Evolutionary conservation across 2,888 invertebrate genomes (phyloP).

Genomic region (Drosophila merina): DNA sequence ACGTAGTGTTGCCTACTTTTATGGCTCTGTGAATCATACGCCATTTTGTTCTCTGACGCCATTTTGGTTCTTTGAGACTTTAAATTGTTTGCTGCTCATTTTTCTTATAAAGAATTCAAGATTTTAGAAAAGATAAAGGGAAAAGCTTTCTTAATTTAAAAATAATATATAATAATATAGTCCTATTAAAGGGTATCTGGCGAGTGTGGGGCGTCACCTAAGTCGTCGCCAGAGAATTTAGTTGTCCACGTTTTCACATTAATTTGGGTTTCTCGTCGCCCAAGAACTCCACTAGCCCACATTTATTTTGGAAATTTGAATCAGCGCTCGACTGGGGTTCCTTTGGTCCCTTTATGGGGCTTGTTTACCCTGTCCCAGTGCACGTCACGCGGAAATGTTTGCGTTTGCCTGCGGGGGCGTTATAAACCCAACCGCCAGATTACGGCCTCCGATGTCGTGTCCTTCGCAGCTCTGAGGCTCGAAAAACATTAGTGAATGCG

Average conservation of each 20-base stretch:
- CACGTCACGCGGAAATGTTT: conserved; percentile 61
- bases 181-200: conserved; percentile 22
- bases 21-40: background rate
- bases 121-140: no score
- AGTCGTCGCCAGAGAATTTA: conserved; percentile 27
- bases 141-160: no score
- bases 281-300: conserved; percentile 18
- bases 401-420: conserved; percentile 41
- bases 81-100: no score
- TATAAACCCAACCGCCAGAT: conserved; percentile 52
- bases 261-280: conserved; percentile 28
- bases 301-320: conserved; percentile 68
- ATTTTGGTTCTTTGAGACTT: no score
- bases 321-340: conserved; percentile 49
- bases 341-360: conserved; percentile 18
- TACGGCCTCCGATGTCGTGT: conserved; percentile 56
- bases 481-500: conserved; percentile 29
- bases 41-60: background rate
- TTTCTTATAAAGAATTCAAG: no score
- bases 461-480: conserved; percentile 38
- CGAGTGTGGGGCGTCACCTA: conserved; percentile 11
- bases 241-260: conserved; percentile 46
- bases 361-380: conserved; percentile 35
- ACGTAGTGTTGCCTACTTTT: background rate
- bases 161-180: background rate